Conservation (phyloP, 2,888 invertebrate genomes). For the Stenoptilia bipunctidactyla region DNA sequence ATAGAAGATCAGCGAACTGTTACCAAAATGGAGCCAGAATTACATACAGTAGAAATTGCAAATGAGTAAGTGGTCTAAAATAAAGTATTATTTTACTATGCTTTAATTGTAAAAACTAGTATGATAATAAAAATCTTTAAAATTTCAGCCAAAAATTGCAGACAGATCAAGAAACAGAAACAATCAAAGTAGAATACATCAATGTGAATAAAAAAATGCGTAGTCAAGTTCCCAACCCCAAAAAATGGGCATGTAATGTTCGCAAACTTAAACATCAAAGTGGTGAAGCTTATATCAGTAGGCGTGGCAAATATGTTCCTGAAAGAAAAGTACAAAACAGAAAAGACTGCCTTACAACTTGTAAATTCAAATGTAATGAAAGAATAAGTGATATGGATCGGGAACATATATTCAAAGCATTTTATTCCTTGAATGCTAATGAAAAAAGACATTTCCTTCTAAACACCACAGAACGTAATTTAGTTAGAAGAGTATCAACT, state of each 20-base stretch:
- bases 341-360: constrained; percentile 51
- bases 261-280: constrained; percentile 52
- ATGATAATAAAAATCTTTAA: no score
- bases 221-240: constrained; percentile 39
- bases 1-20: constrained; percentile 38
- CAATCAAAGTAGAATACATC: no score
- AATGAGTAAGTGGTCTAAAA: no score
- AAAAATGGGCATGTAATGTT: constrained; percentile 53
- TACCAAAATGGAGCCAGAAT: constrained; percentile 35
- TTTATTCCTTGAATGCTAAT: constrained; percentile 48
- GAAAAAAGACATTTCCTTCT: constrained; percentile 58
- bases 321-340: constrained; percentile 41
- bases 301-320: constrained; percentile 51
- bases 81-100: no score
- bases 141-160: no score
- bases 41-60: constrained; percentile 11
- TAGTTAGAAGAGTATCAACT: constrained; percentile 30
- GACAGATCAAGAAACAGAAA: no score
- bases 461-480: constrained; percentile 48
- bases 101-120: no score
- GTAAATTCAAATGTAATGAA: constrained; percentile 53
- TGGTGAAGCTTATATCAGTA: constrained; percentile 53
- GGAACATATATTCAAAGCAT: constrained; percentile 54
- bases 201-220: neutral
- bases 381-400: constrained; percentile 44